phyloP scores from a whole-genome alignment of 2,888 invertebrate genomes.

The Perithous albicinctus region DNA sequence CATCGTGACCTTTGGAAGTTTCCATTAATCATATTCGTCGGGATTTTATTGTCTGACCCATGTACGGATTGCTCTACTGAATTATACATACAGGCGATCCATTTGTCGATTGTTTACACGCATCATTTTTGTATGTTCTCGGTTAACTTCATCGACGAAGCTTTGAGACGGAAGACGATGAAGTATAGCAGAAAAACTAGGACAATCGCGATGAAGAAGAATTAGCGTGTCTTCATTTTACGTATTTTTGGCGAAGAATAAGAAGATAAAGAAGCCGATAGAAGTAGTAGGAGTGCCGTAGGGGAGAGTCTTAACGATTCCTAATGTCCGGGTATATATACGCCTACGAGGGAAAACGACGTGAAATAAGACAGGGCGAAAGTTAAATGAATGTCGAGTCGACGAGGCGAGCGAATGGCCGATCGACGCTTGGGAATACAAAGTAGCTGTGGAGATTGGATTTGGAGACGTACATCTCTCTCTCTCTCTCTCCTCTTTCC shows the following conservation, averaged over 20 bases:
- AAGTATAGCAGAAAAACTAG: constrained; percentile 29
- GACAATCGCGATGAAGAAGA: constrained; percentile 16
- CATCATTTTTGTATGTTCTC: not conserved
- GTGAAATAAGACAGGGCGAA: constrained; percentile 69
- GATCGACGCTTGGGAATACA: constrained; percentile 70
- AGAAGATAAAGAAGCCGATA: constrained; percentile 32
- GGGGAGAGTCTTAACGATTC: constrained; percentile 66
- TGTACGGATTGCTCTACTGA: not conserved
- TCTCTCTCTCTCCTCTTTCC: constrained; percentile 17
- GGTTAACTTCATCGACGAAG: not conserved
- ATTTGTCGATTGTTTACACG: constrained; percentile 11
- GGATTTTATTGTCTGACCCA: constrained; percentile 26
- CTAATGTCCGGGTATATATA: constrained; percentile 66
- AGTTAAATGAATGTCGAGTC: constrained; percentile 71
- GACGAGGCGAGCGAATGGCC: constrained; percentile 70
- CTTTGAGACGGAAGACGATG: not conserved
- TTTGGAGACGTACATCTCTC: constrained; percentile 67
- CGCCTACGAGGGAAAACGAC: constrained; percentile 61
- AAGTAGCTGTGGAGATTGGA: constrained; percentile 72
- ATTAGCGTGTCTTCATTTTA: too few relatives aligned
- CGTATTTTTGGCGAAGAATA: constrained; percentile 12
- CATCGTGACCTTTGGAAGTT: not conserved
- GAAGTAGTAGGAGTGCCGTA: constrained; percentile 44
- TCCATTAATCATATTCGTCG: constrained; percentile 25
- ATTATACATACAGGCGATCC: constrained; percentile 1